phyloP scores from a whole-genome alignment of 2,797 vertebrate species.

The Tokudaia tokunoshimensis region DNA sequence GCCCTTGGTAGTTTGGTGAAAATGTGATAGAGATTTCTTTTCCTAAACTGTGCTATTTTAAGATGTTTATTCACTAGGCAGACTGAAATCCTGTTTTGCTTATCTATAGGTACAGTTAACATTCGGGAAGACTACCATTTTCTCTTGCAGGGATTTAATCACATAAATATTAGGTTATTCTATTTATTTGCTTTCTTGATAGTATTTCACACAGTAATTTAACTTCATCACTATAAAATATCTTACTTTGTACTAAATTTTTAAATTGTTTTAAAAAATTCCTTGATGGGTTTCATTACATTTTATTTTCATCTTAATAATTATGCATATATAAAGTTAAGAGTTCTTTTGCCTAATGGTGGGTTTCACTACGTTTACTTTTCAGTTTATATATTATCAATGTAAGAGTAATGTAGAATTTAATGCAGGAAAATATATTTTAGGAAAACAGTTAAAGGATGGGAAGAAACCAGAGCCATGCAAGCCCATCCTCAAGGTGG shows the following conservation, averaged over 20 bases:
- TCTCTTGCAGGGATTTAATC: constrained; percentile 46
- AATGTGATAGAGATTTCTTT: constrained; percentile 49
- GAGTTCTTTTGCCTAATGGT: neutral
- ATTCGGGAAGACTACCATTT: constrained; percentile 7
- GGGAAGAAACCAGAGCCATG: constrained; percentile 99
- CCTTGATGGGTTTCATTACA: constrained; percentile 49
- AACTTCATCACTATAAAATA: constrained; percentile 38
- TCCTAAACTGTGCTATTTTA: constrained; percentile 41
- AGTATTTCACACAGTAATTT: constrained; percentile 49
- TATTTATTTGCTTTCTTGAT: constrained; percentile 50
- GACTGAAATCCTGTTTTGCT: neutral
- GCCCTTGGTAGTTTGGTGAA: neutral
- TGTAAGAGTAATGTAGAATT: constrained; percentile 79
- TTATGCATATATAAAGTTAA: constrained; percentile 61
- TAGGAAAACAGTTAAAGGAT: constrained; percentile 99
- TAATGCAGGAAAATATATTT: constrained; percentile 87
- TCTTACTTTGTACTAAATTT: constrained; percentile 43
- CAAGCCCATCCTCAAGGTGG: constrained; percentile 99
- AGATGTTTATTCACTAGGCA: constrained; percentile 54
- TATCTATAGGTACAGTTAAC: neutral
- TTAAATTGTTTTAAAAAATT: constrained; percentile 66
- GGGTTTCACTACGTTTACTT: constrained; percentile 60
- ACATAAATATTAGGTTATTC: constrained; percentile 38
- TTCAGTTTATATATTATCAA: constrained; percentile 60
- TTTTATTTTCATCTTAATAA: constrained; percentile 66